Evolutionary conservation across 2,888 invertebrate species (phyloP), one percentile per base, ranked within the genome.

Genomic region (Polymixis lichenea): DNA sequence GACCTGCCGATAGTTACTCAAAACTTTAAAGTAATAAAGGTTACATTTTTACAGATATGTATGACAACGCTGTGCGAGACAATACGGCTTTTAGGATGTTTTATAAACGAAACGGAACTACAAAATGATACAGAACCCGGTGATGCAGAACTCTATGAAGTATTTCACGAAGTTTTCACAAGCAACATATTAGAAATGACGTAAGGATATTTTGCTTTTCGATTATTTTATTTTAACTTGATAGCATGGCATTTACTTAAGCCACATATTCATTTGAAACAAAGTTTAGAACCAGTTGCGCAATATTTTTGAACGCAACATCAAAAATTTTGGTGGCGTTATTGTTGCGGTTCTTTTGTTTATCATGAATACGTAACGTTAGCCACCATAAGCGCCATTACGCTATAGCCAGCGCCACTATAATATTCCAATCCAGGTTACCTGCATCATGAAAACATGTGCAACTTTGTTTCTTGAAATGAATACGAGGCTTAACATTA

Each of bases 41-140:
- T 32, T 6, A 22, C 15, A 22, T 46, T 46, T 32, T 72, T 90
- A 60, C 91, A 98, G 98, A 98, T 99, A 84, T 99, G 99, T 90
- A 98, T 98, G 95, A 98, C 99, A 61, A 99, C 99, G 87, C 96
- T 99, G 38, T 99, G 99, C 90, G 99, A 99, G 91, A 99, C 99
- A 0, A 97, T 99, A 68, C 97, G 99, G 28, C 96, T 99, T 61
- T 96, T 99, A 68, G 99, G 99, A 8, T 99, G 99, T 94, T 99
- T 99, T 89, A 95, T 96, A 0, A 92, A 93, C 38, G 96, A 96
- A 74, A 95, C 95, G 2, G 97, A 97, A 76, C 84, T 97, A 49
- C 93, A 92, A 76, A 93, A 93, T 75, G 97, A 96, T 80, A 91
- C 92, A 0, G 96, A 96, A 82, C 89, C 92, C 0, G 96, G 96